A percentile compares a stretch with the other conserved stretches of the same genome.
Evolutionary conservation across 1,140 invertebrate genomes (phyloP).

Genomic region (Acromyrmex heyeri): DNA sequence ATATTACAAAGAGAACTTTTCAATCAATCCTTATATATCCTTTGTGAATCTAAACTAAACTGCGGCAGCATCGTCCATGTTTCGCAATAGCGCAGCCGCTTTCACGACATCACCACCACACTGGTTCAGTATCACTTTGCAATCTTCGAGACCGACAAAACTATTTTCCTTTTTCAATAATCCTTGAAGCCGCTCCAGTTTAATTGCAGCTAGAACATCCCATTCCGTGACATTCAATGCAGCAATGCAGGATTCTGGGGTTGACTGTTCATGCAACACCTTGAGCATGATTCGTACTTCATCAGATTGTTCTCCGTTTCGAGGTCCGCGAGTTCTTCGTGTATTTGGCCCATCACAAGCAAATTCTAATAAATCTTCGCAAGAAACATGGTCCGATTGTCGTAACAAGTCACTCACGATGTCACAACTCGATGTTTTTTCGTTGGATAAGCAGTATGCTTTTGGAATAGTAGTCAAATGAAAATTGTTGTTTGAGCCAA

Average conservation of each 20-base stretch:
- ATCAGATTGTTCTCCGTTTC: conserved; percentile 94
- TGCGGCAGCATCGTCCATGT: conserved; percentile 83
- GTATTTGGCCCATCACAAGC: conserved; percentile 93
- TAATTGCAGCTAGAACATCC: conserved; percentile 96
- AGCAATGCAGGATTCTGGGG: conserved; percentile 92
- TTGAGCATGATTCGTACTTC: conserved; percentile 97
- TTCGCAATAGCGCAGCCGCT: conserved; percentile 82
- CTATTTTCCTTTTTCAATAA: conserved; percentile 86
- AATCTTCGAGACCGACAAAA: conserved; percentile 83
- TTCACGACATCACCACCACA: conserved; percentile 84
- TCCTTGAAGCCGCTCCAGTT: conserved; percentile 92
- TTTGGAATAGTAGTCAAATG: conserved; percentile 16
- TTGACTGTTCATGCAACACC: conserved; percentile 94
- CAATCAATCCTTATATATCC: background rate
- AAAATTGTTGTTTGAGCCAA: conserved; percentile 46
- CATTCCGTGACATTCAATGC: conserved; percentile 94
- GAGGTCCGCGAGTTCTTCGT: conserved; percentile 89
- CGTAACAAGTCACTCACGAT: conserved; percentile 79
- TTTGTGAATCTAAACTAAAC: conserved; percentile 72
- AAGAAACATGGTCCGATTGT: conserved; percentile 94
- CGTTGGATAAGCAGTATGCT: conserved; percentile 36
- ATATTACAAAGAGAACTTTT: background rate
- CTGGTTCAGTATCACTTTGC: conserved; percentile 83
- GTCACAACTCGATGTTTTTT: conserved; percentile 37
- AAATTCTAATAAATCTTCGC: conserved; percentile 96